A percentile compares a stretch with the other conserved stretches of the same genome.
These are phyloP conservation scores for Phrynocephalus versicolor DNA, from an alignment of 2,113 vertebrate species.

Conservation along the genomic window DNA sequence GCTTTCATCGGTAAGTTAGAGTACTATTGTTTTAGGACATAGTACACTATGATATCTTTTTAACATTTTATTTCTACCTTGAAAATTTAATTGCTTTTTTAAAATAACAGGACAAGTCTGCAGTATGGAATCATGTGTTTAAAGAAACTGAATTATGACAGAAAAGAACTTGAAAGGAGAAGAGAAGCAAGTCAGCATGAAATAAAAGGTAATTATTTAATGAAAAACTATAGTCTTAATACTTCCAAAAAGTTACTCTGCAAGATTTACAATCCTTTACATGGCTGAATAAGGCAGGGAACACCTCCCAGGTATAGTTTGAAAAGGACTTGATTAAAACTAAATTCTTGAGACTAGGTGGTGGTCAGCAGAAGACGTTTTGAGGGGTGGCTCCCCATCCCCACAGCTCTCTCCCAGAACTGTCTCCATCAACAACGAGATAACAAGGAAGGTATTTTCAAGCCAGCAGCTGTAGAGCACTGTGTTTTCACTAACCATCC, in stretches of 20 bases:
- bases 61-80: slow-evolving; percentile 48
- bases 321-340: background rate
- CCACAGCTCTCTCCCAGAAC: background rate
- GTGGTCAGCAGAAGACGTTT: background rate
- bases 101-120: slow-evolving; percentile 92
- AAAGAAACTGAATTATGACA: slow-evolving; percentile 98
- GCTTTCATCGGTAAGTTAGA: slow-evolving; percentile 92
- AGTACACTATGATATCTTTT: no score
- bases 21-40: no score
- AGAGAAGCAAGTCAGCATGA: slow-evolving; percentile 96
- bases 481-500: background rate
- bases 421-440: background rate
- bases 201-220: slow-evolving; percentile 86
- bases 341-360: background rate
- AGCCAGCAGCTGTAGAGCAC: background rate
- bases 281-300: background rate
- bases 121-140: slow-evolving; percentile 99
- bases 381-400: background rate
- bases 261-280: slow-evolving; percentile 6
- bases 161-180: slow-evolving; percentile 96
- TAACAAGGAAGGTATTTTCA: background rate
- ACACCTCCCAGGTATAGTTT: background rate
- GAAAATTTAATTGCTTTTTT: slow-evolving; percentile 49
- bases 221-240: slow-evolving; percentile 47
- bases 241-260: slow-evolving; percentile 40